Base-by-base conservation (phyloP, 2,797 vertebrate species). In the Chromobotia macracanthus region DNA sequence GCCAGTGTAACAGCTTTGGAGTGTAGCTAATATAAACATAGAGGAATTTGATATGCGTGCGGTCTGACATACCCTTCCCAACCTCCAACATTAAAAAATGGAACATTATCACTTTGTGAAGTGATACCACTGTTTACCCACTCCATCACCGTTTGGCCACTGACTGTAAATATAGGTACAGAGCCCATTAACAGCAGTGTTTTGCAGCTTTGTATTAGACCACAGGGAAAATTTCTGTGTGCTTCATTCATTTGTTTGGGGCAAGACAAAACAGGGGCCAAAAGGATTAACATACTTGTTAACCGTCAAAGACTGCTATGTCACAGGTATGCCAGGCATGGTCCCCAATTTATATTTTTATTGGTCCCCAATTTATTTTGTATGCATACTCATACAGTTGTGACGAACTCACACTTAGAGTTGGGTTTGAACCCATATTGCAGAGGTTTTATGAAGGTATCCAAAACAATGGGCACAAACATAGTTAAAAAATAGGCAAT, bases 81-180 rank as follows among this genome's bases (percentile, higher is more conserved):
- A 5, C 75, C 78, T 31, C 8, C 74, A 46, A 84, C 90, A 87
- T 89, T 90, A 91, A 89, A 84, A 89, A 87, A 89, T 82, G 89
- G 84, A 91, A 90, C 86, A 72, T 87, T 84, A 91, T 89, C 87
- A 78, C 83, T 13, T 77, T 90, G 89, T 91, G 89, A 87, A 91
- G 90, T 86, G 78, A 79, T 77, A 69, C 75, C 13, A 28, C 71
- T 60, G 68, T 87, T 88, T 66, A 28, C 38, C 18, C 51, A 58
- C 63, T 77, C 53, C 38, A 58, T 77, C 75, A 58, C 28, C 4
- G n/a, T 72, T 51, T 53, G 67, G 16, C 60, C 68, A 55, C 46
- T 64, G 68, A 63, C 77, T 72, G 77, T 65, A 31, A 55, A 3
- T 15, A 50, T 1, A 63, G 25, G 35, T 4, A 44, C 11, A 56